Evolutionary conservation across 64 coral and sea anemone genomes (phyloP).

Genomic region (Pocillopora verrucosa): DNA sequence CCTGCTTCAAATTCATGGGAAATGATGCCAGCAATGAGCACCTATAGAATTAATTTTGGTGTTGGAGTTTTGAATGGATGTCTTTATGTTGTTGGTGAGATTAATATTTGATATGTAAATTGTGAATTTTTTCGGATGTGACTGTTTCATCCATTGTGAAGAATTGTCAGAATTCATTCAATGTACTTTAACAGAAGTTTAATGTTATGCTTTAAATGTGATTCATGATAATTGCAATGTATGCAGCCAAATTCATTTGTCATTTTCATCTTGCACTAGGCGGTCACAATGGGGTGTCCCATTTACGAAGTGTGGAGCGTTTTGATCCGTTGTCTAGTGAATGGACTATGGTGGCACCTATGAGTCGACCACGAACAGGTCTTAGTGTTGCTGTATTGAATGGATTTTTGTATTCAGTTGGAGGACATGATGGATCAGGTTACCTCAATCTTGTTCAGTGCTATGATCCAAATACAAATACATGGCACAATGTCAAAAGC

Average conservation of each 20-base stretch:
- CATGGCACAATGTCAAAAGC: slow-evolving; percentile 61
- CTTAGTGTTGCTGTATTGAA: slow-evolving; percentile 86
- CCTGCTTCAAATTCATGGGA: slow-evolving; percentile 75
- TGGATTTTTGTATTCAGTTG: slow-evolving; percentile 75
- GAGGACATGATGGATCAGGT: slow-evolving; percentile 87
- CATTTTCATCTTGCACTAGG: slow-evolving; percentile 21
- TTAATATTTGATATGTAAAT: background rate
- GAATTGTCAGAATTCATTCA: too few species aligned
- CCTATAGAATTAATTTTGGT: slow-evolving; percentile 90
- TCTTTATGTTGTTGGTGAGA: slow-evolving; percentile 89
- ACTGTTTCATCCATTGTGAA: too few species aligned
- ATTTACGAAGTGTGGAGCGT: slow-evolving; percentile 86
- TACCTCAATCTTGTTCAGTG: slow-evolving; percentile 82
- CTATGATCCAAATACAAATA: slow-evolving; percentile 63
- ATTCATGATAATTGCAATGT: too few species aligned
- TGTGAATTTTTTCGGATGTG: background rate
- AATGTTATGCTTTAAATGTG: too few species aligned
- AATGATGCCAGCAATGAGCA: slow-evolving; percentile 95
- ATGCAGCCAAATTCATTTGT: background rate
- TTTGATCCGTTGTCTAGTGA: slow-evolving; percentile 95
- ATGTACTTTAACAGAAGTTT: too few species aligned
- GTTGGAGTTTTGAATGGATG: slow-evolving; percentile 83
- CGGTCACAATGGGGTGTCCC: slow-evolving; percentile 92
- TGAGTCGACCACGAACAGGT: slow-evolving; percentile 81
- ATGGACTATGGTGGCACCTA: slow-evolving; percentile 88